Conservation (phyloP, 2,888 invertebrate species). For the Venustoraphidia nigricollis region DNA sequence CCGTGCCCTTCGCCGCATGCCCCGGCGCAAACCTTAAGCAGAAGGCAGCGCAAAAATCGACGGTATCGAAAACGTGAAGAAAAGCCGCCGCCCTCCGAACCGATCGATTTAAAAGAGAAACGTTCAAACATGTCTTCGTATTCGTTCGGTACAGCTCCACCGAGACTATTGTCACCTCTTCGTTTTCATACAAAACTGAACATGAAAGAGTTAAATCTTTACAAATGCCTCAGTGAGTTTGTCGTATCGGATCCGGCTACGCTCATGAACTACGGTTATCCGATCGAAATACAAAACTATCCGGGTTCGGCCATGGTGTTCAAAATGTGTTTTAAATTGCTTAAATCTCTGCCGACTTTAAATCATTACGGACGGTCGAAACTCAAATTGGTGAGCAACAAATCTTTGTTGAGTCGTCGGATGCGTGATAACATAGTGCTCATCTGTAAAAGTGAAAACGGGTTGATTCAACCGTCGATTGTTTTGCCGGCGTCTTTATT, state of each 20-base stretch:
- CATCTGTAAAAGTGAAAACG: not conserved
- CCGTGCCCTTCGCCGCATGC: slow-evolving; percentile 33
- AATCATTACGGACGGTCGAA: slow-evolving; percentile 6
- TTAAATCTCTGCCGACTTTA: slow-evolving; percentile 1
- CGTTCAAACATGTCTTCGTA: too few species aligned
- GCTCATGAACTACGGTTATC: slow-evolving; percentile 53
- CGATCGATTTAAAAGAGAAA: slow-evolving; percentile 6
- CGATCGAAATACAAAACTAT: slow-evolving; percentile 43
- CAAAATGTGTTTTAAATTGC: slow-evolving; percentile 23
- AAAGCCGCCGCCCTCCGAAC: not conserved
- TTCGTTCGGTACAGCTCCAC: not conserved
- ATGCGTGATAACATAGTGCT: too few species aligned
- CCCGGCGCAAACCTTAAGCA: slow-evolving; percentile 32
- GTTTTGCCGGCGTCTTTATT: slow-evolving; percentile 20
- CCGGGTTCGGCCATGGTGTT: slow-evolving; percentile 48
- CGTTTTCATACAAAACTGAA: slow-evolving; percentile 27
- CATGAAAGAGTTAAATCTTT: slow-evolving; percentile 36
- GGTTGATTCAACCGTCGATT: slow-evolving; percentile 3
- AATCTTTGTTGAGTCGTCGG: too few species aligned
- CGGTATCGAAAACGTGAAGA: slow-evolving; percentile 13
- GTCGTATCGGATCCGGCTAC: slow-evolving; percentile 39
- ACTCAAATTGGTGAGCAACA: slow-evolving; percentile 1
- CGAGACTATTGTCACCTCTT: slow-evolving; percentile 23
- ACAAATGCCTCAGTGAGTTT: slow-evolving; percentile 41
- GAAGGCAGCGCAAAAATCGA: slow-evolving; percentile 36